phyloP scores from a whole-genome alignment of 2,113 vertebrate species.

The Pteruthius melanotis region DNA sequence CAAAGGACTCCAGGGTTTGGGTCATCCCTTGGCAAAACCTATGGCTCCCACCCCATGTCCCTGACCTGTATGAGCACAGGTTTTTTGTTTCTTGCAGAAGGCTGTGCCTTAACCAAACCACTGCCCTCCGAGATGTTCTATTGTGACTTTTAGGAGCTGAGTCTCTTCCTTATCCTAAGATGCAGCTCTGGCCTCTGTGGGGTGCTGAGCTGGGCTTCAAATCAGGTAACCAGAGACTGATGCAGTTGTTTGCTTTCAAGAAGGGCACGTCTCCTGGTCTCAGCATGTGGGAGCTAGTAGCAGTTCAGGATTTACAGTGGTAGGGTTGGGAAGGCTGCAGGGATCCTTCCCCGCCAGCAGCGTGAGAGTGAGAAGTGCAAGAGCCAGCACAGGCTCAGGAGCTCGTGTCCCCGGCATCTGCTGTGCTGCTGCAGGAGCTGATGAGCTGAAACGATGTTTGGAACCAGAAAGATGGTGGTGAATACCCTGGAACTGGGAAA shows the following conservation, averaged over 20 bases:
- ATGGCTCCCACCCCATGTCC: background rate
- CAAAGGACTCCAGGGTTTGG: background rate
- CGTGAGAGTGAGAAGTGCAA: background rate
- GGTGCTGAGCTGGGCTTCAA: background rate
- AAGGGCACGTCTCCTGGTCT: background rate
- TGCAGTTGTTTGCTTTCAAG: background rate
- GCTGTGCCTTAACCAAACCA: background rate
- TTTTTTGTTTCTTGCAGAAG: background rate
- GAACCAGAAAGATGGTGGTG: background rate
- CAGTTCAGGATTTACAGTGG: background rate
- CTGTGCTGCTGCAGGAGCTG: too few species aligned
- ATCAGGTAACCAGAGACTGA: background rate
- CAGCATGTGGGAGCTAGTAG: background rate
- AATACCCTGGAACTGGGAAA: background rate
- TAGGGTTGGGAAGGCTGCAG: background rate
- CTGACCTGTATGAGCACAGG: background rate
- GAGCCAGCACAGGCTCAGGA: background rate
- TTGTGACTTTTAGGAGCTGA: background rate
- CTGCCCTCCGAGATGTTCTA: fast-evolving
- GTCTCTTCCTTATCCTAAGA: background rate
- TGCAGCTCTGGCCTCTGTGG: background rate
- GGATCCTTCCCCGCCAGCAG: fast-evolving
- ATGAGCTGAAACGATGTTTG: background rate
- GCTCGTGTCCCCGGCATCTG: background rate
- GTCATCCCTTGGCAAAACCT: background rate